Conservation (phyloP, 2,113 vertebrate genomes). For the Chloropsis cyanopogon region DNA sequence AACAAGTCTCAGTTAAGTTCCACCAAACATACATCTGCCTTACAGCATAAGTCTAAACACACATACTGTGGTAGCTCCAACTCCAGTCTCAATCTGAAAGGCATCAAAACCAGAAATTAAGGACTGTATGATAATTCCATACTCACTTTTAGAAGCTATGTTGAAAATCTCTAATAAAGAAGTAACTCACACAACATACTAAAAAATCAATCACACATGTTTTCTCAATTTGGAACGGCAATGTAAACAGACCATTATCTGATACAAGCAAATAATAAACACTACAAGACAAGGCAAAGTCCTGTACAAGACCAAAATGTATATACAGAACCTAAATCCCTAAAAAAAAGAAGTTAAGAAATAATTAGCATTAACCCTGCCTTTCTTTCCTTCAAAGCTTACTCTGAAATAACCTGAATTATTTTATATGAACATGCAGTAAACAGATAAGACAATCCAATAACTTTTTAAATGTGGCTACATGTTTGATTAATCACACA, state of each 20-base stretch:
- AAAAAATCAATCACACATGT: background rate
- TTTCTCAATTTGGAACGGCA: background rate
- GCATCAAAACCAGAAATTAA: background rate
- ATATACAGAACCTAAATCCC: background rate
- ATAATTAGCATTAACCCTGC: background rate
- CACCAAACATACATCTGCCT: background rate
- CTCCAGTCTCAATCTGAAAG: background rate
- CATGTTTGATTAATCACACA: background rate
- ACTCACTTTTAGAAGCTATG: background rate
- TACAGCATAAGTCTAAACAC: background rate
- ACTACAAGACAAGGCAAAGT: background rate
- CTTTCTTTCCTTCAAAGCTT: background rate
- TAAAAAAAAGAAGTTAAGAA: background rate
- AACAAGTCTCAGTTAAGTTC: background rate
- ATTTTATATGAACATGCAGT: background rate
- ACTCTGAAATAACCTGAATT: background rate
- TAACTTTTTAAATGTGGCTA: background rate
- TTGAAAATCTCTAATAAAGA: background rate
- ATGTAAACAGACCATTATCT: background rate
- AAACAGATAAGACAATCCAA: background rate
- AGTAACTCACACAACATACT: background rate
- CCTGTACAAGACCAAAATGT: background rate
- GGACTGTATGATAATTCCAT: background rate
- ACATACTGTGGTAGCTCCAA: background rate
- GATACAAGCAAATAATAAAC: background rate